Evolutionary conservation across 2,888 invertebrate genomes (phyloP).

Genomic region (Spialia ferax): DNA sequence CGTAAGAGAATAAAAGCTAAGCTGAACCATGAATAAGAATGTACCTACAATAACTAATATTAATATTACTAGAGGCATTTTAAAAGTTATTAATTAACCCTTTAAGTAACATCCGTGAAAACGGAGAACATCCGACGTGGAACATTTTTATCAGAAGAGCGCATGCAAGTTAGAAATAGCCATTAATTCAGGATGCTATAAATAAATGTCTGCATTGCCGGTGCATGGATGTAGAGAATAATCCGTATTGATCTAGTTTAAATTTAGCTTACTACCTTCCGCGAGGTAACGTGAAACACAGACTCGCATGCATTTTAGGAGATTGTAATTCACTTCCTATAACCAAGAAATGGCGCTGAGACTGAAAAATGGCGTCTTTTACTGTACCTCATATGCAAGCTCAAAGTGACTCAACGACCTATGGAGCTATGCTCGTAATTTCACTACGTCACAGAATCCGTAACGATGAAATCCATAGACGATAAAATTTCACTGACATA

Average conservation of each 20-base stretch:
- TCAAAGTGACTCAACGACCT: too few relatives aligned
- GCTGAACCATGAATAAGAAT: background rate
- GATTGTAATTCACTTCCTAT: background rate
- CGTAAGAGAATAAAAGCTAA: background rate
- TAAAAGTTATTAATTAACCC: conserved; percentile 29
- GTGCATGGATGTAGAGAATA: conserved; percentile 60
- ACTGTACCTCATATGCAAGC: too few relatives aligned
- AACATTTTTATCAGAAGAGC: conserved; percentile 37
- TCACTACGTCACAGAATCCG: too few relatives aligned
- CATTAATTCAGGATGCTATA: conserved; percentile 65
- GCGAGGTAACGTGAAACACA: conserved; percentile 47
- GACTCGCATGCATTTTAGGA: conserved; percentile 37
- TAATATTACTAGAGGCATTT: background rate
- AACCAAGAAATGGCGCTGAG: too few relatives aligned
- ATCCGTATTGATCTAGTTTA: conserved; percentile 79
- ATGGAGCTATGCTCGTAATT: too few relatives aligned
- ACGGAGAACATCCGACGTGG: conserved; percentile 26
- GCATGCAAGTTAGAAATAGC: conserved; percentile 49
- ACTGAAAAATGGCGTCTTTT: too few relatives aligned
- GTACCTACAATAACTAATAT: background rate
- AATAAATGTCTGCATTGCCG: conserved; percentile 72
- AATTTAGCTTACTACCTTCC: conserved; percentile 62
- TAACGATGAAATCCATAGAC: too few relatives aligned
- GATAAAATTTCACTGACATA: too few relatives aligned
- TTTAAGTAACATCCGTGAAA: conserved; percentile 30